Base-by-base conservation (phyloP, 2,888 invertebrate species). In the Autographa gamma region DNA sequence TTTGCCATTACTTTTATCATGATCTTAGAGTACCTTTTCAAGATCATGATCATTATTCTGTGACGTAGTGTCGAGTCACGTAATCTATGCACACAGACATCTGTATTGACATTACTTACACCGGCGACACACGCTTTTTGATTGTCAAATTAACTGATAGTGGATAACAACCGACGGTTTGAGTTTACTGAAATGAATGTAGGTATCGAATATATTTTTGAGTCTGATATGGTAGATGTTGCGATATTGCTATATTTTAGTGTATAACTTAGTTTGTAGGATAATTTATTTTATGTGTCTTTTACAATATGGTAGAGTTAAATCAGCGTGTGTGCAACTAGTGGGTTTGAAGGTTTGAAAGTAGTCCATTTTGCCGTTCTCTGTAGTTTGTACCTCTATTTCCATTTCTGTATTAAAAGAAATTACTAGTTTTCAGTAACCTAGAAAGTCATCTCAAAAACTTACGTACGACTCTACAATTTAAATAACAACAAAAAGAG, bases 101-200 rank as follows among this genome's bases (percentile, higher is more conserved):
- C 69, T 70, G 52, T 78, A 81, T 77, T 80, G 59, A 68, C 61
- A 63, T 60, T 58, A 63, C 60, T 54, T 60, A 69, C 60, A 63
- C 48, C 31, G 68, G 62, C 64, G 67, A 60, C 48, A 71, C 60
- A 66, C 48, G 56, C 60, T 62, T 60, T 62, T 75, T 66, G 56
- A 68, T 68, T 63, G 65, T 66, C 66, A 68, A 71, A 71, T 71
- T 74, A 60, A n/a, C 18, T 67, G 59, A 66, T 80, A 73, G 74
- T 64, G 73, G 48, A 64, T 70, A 67, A 62, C 52, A 62, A 70
- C 61, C 54, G 19, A 56, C 63, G 71, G 71, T 81, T 71, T 48
- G 14, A 31, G 67, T 65, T 52, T 60, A 19, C 58, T 52, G 19
- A 32, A 54, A 68, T 18, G 13, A 32, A 41, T n/a, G 58, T 52